Conservation (phyloP, 2,888 invertebrate species). For the Cosmia trapezina region DNA sequence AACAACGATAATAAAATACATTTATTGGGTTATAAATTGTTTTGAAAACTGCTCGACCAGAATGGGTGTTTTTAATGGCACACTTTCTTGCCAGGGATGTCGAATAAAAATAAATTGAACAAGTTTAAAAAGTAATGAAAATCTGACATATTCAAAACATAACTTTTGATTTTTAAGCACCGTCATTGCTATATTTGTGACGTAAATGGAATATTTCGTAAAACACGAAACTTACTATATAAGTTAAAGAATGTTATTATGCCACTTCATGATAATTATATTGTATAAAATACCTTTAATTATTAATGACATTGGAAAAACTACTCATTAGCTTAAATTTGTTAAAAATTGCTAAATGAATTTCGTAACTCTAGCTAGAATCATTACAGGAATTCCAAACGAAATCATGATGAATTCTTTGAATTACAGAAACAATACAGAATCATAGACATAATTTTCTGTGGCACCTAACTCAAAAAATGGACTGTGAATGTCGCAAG, state of each 20-base stretch:
- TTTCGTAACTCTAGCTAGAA: conserved; percentile 10
- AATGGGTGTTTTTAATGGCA: conserved; percentile 57
- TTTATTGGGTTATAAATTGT: conserved; percentile 76
- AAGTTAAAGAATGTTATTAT: conserved; percentile 33
- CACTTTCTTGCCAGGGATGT: conserved; percentile 41
- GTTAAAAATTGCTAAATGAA: not conserved
- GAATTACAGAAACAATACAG: not conserved
- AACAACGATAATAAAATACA: conserved; percentile 68
- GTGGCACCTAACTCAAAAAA: not conserved
- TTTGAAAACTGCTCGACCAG: conserved; percentile 65
- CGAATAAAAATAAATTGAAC: conserved; percentile 31
- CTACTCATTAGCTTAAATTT: conserved; percentile 25
- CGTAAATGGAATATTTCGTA: conserved; percentile 5
- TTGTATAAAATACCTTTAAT: conserved; percentile 25
- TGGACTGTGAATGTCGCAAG: not conserved
- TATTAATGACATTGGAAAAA: conserved; percentile 34
- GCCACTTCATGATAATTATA: conserved; percentile 2
- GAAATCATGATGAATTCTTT: not conserved
- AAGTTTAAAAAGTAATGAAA: conserved; percentile 16
- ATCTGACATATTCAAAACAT: not conserved
- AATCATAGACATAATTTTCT: not conserved
- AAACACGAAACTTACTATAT: not conserved
- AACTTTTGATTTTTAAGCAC: not conserved
- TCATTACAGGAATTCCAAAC: conserved; percentile 16
- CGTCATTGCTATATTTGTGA: not conserved